Base-by-base conservation (phyloP, 2,888 invertebrate genomes). In the Noctua pronuba region DNA sequence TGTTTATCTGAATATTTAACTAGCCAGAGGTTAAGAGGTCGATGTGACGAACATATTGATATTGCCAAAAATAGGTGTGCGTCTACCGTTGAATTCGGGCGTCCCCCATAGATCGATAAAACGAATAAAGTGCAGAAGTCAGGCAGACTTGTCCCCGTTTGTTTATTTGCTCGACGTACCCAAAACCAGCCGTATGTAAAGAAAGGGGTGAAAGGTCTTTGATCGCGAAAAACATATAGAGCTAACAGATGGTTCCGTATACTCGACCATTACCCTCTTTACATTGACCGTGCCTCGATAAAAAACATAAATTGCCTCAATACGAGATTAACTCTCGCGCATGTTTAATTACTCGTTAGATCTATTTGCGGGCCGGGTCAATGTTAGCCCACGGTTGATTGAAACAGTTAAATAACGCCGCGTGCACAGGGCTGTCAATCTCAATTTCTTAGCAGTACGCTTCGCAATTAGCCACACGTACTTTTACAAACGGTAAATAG, bases 341-440 rank as follows among this genome's bases (percentile, higher is more conserved):
- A 83, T 77, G 78, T 89, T 86, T 88, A 88, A 90, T 90, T 87
- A 86, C 84, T 85, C 79, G 76, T 75, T 85, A 75, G 83, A 86
- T 92, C 93, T 94, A 94, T 94, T 94, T 91, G 88, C 88, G 90
- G 89, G 91, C 81, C 89, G 87, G 94, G 93, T 94, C 95, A 95
- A 95, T 95, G 95, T 93, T 91, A 93, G 91, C 90, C 88, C 80
- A 87, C 87, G 88, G 91, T 91, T 93, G 93, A 94, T 94, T 94
- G 92, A 92, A 92, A 90, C 89, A 86, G 91, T 91, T 91, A 89
- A 90, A 86, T 90, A 88, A 91, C 82, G 88, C 86, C 85, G 81
- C 82, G 84, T 85, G 86, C 86, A 83, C 85, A 90, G 77, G 76
- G 83, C 88, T 91, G 92, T 92, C 94, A 92, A 92, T 94, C 91